Evolutionary conservation across 37 sponge, comb jelly and placozoan genomes (phyloP).

Genomic region (Hormiphora californensis): DNA sequence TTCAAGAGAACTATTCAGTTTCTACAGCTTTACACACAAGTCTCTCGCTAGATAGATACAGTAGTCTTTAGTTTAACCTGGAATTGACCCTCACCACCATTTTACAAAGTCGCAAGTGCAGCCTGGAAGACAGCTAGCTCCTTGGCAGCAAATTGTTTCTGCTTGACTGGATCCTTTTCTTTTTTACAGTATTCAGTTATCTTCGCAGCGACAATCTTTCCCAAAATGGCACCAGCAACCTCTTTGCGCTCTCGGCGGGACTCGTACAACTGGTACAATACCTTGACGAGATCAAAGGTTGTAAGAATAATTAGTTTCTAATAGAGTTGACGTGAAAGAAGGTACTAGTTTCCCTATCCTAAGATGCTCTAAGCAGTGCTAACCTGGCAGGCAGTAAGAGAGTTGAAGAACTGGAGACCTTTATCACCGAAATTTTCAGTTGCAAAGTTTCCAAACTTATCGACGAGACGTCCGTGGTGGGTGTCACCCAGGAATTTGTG

Average conservation of each 20-base stretch:
- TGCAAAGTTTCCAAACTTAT: conserved; percentile 50
- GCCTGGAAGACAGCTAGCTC: neutral
- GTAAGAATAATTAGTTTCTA: neutral
- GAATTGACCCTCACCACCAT: too few relatives aligned
- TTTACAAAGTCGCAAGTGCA: neutral
- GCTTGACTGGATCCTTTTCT: conserved; percentile 44
- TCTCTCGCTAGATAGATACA: too few relatives aligned
- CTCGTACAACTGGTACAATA: conserved; percentile 15
- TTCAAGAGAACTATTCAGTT: too few relatives aligned
- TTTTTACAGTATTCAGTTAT: conserved; percentile 9
- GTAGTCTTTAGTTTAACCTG: too few relatives aligned
- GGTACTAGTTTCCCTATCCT: neutral
- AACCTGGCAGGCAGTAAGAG: conserved; percentile 13
- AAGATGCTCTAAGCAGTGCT: neutral
- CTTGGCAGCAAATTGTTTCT: conserved; percentile 40
- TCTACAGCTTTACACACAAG: too few relatives aligned
- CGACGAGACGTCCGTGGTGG: conserved; percentile 21
- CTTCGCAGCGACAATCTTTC: conserved; percentile 4
- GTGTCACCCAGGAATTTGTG: conserved; percentile 37
- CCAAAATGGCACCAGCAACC: neutral
- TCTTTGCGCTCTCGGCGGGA: neutral
- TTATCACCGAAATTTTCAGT: conserved; percentile 46
- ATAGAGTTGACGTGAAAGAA: neutral
- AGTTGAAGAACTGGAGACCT: conserved; percentile 40
- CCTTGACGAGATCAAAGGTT: conserved; percentile 8